Evolutionary conservation across 2,113 vertebrate genomes (phyloP).

Genomic region (Gymnogyps californianus): DNA sequence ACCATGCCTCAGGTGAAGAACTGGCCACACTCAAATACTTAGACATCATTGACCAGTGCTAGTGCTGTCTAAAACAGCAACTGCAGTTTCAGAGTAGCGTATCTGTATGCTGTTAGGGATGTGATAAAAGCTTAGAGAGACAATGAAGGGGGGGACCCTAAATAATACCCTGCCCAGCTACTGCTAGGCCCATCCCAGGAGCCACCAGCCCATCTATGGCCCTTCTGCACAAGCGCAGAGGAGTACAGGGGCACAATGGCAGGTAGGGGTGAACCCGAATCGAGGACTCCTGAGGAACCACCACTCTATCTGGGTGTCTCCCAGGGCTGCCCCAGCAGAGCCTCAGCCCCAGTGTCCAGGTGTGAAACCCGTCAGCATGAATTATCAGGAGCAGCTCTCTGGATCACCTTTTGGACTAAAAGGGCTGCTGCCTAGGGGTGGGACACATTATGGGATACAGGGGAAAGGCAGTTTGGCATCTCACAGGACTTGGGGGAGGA

Average conservation of each 20-base stretch:
- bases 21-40: not conserved
- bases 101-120: not conserved
- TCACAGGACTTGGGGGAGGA: not conserved
- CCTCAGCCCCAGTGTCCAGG: not conserved
- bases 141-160: accelerated
- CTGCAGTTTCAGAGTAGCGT: not conserved
- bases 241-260: not conserved
- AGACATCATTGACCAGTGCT: not conserved
- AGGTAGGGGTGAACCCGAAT: not conserved
- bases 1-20: not conserved
- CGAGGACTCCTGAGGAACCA: not conserved
- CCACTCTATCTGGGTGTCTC: not conserved
- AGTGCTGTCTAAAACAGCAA: not conserved
- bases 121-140: not conserved
- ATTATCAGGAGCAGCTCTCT: not conserved
- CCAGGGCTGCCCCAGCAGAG: not conserved
- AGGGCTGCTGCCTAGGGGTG: too few relatives aligned
- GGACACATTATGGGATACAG: not conserved
- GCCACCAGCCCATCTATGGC: not conserved
- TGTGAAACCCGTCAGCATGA: not conserved
- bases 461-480: not conserved
- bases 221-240: not conserved
- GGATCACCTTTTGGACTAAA: not conserved
- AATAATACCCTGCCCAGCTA: not conserved
- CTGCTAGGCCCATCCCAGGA: not conserved